phyloP scores from a whole-genome alignment of 2,113 vertebrate genomes.

The Saimiri boliviensis region DNA sequence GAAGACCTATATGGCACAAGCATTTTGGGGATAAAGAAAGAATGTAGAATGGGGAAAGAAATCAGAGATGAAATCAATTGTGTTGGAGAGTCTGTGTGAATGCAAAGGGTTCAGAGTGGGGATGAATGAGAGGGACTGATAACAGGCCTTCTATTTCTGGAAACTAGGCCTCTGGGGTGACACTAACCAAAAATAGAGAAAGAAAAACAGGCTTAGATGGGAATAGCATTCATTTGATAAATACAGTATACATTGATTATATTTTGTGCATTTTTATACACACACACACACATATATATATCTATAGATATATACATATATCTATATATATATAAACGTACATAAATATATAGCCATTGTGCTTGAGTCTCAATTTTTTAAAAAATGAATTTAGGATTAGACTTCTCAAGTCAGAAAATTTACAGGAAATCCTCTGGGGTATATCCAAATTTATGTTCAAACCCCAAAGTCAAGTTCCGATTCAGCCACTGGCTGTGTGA shows the following conservation, averaged over 20 bases:
- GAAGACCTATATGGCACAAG: neutral
- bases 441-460: neutral
- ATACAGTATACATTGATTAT: neutral
- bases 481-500: neutral
- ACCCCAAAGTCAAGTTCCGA: neutral
- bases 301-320: no score
- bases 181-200: constrained; percentile 21
- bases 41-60: neutral
- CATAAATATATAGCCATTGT: neutral
- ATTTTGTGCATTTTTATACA: neutral
- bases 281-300: no score
- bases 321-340: neutral
- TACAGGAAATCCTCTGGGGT: neutral
- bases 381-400: neutral
- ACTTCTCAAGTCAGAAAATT: neutral
- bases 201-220: neutral
- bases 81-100: neutral
- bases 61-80: neutral
- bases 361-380: neutral
- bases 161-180: neutral
- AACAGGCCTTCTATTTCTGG: neutral
- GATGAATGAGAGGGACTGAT: neutral
- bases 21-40: neutral
- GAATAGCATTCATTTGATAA: neutral
- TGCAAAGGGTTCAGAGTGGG: neutral